Base-by-base conservation (phyloP, 2,797 vertebrate genomes). In the Coccyzus lansbergi region DNA sequence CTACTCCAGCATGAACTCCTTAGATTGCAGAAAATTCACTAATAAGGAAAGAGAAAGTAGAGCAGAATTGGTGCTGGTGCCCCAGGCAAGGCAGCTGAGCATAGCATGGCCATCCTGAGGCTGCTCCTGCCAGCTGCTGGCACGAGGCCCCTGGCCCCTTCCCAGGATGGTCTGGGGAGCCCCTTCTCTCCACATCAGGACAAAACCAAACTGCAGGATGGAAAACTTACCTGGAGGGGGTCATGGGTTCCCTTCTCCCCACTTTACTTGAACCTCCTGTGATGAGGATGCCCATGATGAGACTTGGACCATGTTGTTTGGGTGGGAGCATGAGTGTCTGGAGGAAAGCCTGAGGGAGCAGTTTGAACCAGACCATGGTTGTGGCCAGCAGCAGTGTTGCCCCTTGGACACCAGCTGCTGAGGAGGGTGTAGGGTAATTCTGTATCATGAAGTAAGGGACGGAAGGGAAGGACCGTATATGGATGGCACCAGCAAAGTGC, bases 261-360 rank as follows among this genome's bases (percentile, higher is more conserved):
- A 17, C 28, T 68, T 46, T 44, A 48, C 12, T 46, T 5, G 2
- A 33, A 40, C 16, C 31, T 42, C 48, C 65, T 64, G 7, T 3
- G 33, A 33, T 76, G 34, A 60, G 24, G 46, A 33, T 56, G 59
- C 9, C 29, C 3, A 0, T 12, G 49, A 59, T 20, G 26, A 79
- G 33, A 25, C 51, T 60, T 59, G 59, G 52, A 11, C 22, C 0
- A 0, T n/a, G 22, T 7, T 6, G 38, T 67, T 55, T 60, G 42
- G 24, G 11, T 86, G 62, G 62, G 52, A 82, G 48, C 21, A 34
- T 6, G 12, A 46, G 28, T 2, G 0, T 17, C 9, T 4, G 9
- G 38, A 58, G 63, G 12, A 75, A 79, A 52, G 52, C 60, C 46
- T 8, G 4, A 21, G 14, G n/a, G 31, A 77, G 42, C 38, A 62